These are phyloP conservation scores for Acrossocheilus fasciatus DNA, from an alignment of 2,797 vertebrate species.

Conservation along the genomic window DNA sequence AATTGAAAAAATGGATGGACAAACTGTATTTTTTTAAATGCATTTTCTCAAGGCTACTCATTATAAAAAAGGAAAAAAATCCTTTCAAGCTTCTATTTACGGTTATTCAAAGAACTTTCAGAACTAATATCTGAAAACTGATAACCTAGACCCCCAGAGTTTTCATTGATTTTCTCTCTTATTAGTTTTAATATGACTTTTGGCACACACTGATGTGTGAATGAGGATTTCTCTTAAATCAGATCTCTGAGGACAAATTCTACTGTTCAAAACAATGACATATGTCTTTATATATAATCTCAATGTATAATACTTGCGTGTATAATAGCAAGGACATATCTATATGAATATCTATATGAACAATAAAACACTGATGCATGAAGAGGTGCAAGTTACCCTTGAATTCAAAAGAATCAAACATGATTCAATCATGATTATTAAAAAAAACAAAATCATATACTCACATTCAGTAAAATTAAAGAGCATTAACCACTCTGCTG, in stretches of 20 bases:
- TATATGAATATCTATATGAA: neutral
- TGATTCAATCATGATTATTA: slow-evolving; percentile 17
- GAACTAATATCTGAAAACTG: slow-evolving; percentile 39
- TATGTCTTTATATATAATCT: neutral
- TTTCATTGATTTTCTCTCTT: slow-evolving; percentile 37
- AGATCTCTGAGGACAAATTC: slow-evolving; percentile 22
- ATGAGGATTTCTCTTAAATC: slow-evolving; percentile 23
- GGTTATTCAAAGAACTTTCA: slow-evolving; percentile 36
- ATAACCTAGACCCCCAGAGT: slow-evolving; percentile 40
- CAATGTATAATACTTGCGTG: neutral
- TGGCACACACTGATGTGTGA: slow-evolving; percentile 5
- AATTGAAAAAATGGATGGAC: neutral
- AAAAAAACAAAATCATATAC: neutral
- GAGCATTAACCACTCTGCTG: slow-evolving; percentile 33
- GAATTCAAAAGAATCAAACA: neutral
- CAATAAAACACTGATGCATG: neutral
- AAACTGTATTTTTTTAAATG: neutral
- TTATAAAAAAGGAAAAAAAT: slow-evolving; percentile 4
- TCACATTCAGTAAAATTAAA: slow-evolving; percentile 11
- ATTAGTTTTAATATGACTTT: slow-evolving; percentile 46
- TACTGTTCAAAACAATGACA: slow-evolving; percentile 13
- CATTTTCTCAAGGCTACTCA: slow-evolving; percentile 18
- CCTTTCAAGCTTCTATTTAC: slow-evolving; percentile 23
- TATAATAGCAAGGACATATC: neutral
- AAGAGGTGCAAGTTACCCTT: neutral